Base-by-base conservation (phyloP, 2,113 vertebrate genomes). In the Gavialis gangeticus region DNA sequence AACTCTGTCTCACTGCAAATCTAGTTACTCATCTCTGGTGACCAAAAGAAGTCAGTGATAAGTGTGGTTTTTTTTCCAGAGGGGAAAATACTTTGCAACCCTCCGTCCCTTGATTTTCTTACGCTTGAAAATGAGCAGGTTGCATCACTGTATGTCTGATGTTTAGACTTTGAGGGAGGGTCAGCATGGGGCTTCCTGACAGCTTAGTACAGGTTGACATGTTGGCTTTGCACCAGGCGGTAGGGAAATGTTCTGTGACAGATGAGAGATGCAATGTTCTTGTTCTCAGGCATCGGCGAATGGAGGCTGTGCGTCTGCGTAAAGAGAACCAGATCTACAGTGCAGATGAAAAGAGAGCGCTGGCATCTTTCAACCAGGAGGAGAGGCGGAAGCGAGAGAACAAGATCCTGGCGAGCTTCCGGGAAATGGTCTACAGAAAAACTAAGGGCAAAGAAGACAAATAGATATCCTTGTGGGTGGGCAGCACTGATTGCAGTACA, bases 271-370 rank as follows among this genome's bases (percentile, higher is more conserved):
- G 1, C 73, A 5, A 4, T 77, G 75, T 54, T 82, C 7, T 79
- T 28, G 57, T 89, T 79, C 6, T 0, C 95, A 99, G 99, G 90
- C 99, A 99, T 95, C 99, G 99, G 2, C 99, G 99, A 93, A 99
- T 99, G 99, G 99, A 99, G 92, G 99, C 99, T 4, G 99, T 99
- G 97, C 99, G 99, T 98, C 98, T 99, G 97, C 99, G 99, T 60
- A 99, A 99, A 90, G 99, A 99, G 96, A 99, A 99, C 98, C 99
- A 99, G 98, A 99, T 99, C 88, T 99, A 99, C 97, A 99, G 99
- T 3, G 99, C 99, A 0, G 99, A 99, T 54, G 99, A 99, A 24
- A 99, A 99, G 98, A 98, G 99, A 97, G 99, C 99, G 12, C 98
- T 99, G 84, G 99, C 99, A 0, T 99, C 99, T 55, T 99, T 99